Evolutionary conservation across 2,797 vertebrate genomes (phyloP).

Genomic region (Dermochelys coriacea): DNA sequence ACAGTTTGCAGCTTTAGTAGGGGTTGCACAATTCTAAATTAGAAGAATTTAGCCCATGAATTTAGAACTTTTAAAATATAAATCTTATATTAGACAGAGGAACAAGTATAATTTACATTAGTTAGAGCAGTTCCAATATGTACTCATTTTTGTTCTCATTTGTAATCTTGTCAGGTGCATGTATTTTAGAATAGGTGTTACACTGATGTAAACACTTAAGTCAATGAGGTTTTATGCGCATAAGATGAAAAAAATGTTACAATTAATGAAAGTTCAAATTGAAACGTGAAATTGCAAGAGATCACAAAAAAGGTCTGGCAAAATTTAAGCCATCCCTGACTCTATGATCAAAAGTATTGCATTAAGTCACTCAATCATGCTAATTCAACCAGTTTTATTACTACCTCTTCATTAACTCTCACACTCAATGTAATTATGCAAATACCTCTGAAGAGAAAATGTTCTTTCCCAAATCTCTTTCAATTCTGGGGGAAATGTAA

Average conservation of each 20-base stretch:
- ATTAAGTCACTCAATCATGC: constrained; percentile 77
- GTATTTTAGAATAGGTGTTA: constrained; percentile 73
- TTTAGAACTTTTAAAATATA: background rate
- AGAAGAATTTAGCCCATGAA: accelerated
- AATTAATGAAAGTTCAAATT: constrained; percentile 79
- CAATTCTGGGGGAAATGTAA: background rate
- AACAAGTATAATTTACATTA: background rate
- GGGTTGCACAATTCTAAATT: background rate
- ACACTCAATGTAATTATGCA: constrained; percentile 72
- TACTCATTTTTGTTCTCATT: constrained; percentile 43
- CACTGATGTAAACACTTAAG: constrained; percentile 77
- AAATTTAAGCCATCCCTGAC: constrained; percentile 56
- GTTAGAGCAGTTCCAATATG: background rate
- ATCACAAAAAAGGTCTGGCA: constrained; percentile 51
- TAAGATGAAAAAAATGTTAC: constrained; percentile 56
- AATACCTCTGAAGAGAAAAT: constrained; percentile 40
- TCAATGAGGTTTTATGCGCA: constrained; percentile 70
- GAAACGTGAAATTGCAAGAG: constrained; percentile 71
- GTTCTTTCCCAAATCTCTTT: constrained; percentile 38
- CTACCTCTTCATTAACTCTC: constrained; percentile 76
- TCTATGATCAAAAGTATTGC: constrained; percentile 70
- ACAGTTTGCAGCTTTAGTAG: background rate
- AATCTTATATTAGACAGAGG: background rate
- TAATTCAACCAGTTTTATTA: constrained; percentile 75
- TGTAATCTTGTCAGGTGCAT: constrained; percentile 74